Conservation (phyloP, 1,140 invertebrate species). For the Cheumatopsyche charites region DNA sequence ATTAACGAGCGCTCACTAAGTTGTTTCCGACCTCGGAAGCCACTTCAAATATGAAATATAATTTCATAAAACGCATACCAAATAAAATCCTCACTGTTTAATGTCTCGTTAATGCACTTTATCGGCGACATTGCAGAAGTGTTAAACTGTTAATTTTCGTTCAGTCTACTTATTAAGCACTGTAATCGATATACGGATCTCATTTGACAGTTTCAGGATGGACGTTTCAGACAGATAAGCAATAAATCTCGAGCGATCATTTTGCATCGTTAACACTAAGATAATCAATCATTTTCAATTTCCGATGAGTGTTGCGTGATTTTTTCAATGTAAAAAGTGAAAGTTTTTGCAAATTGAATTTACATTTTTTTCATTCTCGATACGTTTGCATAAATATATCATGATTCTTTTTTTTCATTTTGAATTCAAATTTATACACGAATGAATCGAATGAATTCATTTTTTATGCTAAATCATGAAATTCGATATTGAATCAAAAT, state of each 20-base stretch:
- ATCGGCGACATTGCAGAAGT: conserved; percentile 6
- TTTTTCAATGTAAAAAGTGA: conserved; percentile 13
- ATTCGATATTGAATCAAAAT: no score
- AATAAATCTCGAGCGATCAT: conserved; percentile 9
- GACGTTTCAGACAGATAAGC: background rate
- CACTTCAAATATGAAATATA: conserved; percentile 34
- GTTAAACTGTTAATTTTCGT: conserved; percentile 2
- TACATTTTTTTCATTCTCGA: background rate
- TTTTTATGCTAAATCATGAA: no score
- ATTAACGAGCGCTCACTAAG: conserved; percentile 16
- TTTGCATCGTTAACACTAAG: conserved; percentile 10
- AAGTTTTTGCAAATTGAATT: background rate
- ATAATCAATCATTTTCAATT: conserved; percentile 18
- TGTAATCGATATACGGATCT: background rate
- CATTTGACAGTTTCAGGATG: conserved; percentile 15
- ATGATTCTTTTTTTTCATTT: background rate
- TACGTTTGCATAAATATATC: background rate
- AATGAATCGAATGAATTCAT: no score
- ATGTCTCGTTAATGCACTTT: conserved; percentile 31
- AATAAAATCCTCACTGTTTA: conserved; percentile 23
- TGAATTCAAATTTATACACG: no score
- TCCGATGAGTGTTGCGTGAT: background rate
- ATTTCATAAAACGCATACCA: conserved; percentile 28
- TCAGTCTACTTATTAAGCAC: background rate
- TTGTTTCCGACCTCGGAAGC: conserved; percentile 25